Conservation (phyloP, 30 jellyfish, hydroid and myxozoan species). For the Sanderia malayensis region DNA sequence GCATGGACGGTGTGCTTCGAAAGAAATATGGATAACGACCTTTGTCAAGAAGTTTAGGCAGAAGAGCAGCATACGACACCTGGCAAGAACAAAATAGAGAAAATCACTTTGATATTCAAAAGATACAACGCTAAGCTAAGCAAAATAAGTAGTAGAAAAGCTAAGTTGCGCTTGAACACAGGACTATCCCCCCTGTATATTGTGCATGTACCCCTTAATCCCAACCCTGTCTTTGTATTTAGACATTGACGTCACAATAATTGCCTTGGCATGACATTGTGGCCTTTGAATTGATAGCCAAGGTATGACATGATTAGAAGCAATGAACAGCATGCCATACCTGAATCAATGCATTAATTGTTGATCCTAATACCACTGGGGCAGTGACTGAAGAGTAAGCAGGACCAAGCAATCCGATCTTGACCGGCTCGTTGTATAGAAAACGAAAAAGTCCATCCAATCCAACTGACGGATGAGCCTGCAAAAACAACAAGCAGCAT, state of each 20-base stretch:
- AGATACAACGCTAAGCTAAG: too few species aligned
- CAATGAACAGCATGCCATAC: constrained; percentile 20
- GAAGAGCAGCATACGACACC: constrained; percentile 78
- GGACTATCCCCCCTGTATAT: not conserved
- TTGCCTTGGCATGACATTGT: too few species aligned
- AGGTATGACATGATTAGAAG: not conserved
- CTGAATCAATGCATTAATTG: constrained; percentile 71
- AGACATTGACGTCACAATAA: not conserved
- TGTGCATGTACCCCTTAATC: not conserved
- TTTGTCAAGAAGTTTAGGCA: constrained; percentile 59
- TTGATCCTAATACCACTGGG: constrained; percentile 66
- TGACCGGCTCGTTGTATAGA: constrained; percentile 30
- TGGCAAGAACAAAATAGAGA: constrained; percentile 4
- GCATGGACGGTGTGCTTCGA: constrained; percentile 79
- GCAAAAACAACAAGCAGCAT: not conserved
- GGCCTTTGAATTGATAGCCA: not conserved
- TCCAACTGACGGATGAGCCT: constrained; percentile 1
- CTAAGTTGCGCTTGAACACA: too few species aligned
- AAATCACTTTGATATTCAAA: not conserved
- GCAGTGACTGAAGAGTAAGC: constrained; percentile 72
- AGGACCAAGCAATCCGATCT: constrained; percentile 88
- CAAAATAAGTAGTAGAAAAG: too few species aligned
- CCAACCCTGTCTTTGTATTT: not conserved
- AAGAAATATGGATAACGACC: constrained; percentile 53
- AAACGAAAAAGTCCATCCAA: not conserved